Evolutionary conservation across 1,140 invertebrate genomes (phyloP), one percentile per base, ranked within the genome.

Genomic region (Gryon sp.): DNA sequence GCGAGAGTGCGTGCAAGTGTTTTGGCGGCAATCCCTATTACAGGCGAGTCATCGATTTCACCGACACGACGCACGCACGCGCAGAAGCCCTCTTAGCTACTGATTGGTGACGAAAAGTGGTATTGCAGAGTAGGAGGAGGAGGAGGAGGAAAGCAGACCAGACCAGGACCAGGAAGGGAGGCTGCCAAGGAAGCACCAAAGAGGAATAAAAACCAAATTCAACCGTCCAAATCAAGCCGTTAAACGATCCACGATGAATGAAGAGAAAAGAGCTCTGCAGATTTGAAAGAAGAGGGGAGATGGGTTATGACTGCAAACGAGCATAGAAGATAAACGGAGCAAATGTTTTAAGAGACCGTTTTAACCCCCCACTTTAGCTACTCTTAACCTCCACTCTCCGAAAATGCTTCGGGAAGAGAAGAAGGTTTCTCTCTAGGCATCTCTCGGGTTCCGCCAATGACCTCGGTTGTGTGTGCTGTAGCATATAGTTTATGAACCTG

Each of bases 401-500:
- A 69, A 76, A 79, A 79, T 57, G n/a, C 72, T 72, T 72, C 65
- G 53, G 45, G 72, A n/a, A n/a, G n/a, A n/a, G n/a, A n/a, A n/a
- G n/a, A n/a, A n/a, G n/a, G 65, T 55, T 66, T 75, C 66, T 69
- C 70, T 70, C 65, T 60, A 73, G 73, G 63, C 77, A 66, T 73
- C 78, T 73, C 74, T n/a, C n/a, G n/a, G n/a, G 55, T 76, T 80
- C 63, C 74, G 69, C 63, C 73, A 68, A 80, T 76, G 74, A 76
- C 73, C 76, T 72, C 68, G n/a, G n/a, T n/a, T n/a, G n/a, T n/a
- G n/a, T n/a, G n/a, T n/a, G 68, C 72, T 72, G 68, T 46, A 50
- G 68, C 79, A 72, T 78, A 80, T 83, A 83, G 82, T 83, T 83
- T 83, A 83, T 83, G 80, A 83, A 83, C 82, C 82, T 83, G 82